phyloP scores from a whole-genome alignment of 2,888 invertebrate species.

The Acholoe squamosa region DNA sequence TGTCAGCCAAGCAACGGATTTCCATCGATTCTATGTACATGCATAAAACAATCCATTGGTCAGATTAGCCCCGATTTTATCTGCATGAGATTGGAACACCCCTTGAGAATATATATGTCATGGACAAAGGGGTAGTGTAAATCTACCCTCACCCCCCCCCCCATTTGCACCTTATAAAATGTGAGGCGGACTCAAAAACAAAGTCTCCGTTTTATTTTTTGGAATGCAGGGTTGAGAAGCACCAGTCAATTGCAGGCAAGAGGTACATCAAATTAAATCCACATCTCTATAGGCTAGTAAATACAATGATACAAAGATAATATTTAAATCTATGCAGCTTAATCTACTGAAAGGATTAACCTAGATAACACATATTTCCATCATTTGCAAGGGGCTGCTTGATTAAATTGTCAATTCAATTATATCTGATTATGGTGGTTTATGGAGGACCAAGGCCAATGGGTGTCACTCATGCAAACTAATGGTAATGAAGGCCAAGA shows the following conservation, averaged over 20 bases:
- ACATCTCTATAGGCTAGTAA: too few relatives aligned
- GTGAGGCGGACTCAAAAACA: not conserved
- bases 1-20: conserved; percentile 35
- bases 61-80: conserved; percentile 39
- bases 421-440: conserved; percentile 31
- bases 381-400: too few relatives aligned
- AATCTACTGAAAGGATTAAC: too few relatives aligned
- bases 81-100: conserved; percentile 5
- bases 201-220: too few relatives aligned
- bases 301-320: too few relatives aligned
- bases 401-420: conserved; percentile 26
- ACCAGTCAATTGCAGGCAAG: too few relatives aligned
- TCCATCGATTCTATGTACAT: conserved; percentile 36
- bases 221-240: too few relatives aligned
- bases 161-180: too few relatives aligned
- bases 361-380: too few relatives aligned
- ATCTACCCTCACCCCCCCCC: not conserved
- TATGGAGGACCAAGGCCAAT: not conserved
- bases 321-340: too few relatives aligned
- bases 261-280: too few relatives aligned
- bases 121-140: not conserved
- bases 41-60: conserved; percentile 53
- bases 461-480: not conserved
- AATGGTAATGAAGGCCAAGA: conserved; percentile 23
- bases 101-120: not conserved